Conservation (phyloP, 2,797 vertebrate genomes). For the Ctenochaetus hawaiiensis region DNA sequence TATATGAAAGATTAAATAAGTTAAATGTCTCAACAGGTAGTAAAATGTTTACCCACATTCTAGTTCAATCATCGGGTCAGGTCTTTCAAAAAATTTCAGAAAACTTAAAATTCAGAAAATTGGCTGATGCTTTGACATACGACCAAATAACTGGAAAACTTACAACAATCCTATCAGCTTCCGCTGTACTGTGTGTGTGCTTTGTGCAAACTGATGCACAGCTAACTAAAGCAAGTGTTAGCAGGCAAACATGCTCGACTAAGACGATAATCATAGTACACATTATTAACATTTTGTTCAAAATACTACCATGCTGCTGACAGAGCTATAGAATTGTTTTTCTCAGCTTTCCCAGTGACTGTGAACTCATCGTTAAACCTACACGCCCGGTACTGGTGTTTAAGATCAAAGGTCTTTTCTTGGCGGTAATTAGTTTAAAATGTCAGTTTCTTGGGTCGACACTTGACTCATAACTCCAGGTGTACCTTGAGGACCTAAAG, state of each 20-base stretch:
- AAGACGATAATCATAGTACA: neutral
- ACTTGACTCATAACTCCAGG: neutral
- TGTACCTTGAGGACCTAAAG: neutral
- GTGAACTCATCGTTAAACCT: neutral
- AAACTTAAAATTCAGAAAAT: neutral
- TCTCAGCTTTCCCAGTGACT: neutral
- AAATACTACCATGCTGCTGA: neutral
- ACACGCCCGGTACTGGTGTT: neutral
- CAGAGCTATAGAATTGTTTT: neutral
- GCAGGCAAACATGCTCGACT: neutral
- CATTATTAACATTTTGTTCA: neutral
- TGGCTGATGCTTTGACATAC: neutral
- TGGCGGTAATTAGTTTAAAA: constrained; percentile 9
- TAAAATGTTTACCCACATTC: neutral
- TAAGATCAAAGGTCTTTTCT: constrained; percentile 16
- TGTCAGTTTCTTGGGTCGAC: constrained; percentile 1
- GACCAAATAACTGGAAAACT: neutral
- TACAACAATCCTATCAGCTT: neutral
- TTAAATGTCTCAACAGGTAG: neutral
- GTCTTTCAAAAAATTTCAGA: no score
- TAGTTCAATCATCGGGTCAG: neutral
- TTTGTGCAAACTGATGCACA: neutral
- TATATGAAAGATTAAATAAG: neutral
- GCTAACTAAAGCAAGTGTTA: neutral
- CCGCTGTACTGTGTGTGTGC: neutral